These are phyloP conservation scores for Strigamia transsilvanica DNA, from an alignment of 2,888 invertebrate species.

Conservation along the genomic window DNA sequence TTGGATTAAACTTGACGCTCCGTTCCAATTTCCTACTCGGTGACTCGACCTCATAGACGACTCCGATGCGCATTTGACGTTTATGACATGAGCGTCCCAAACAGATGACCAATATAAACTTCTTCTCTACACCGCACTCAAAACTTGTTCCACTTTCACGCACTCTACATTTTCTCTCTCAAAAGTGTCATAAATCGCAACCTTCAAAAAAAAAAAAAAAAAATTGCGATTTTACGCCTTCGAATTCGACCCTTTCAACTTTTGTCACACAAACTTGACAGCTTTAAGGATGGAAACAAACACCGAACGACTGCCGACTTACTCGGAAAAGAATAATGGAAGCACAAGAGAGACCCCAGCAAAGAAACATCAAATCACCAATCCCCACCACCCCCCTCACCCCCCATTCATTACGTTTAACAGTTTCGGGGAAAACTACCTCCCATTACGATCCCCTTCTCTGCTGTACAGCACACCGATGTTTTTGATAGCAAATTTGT, in stretches of 20 bases:
- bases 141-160: slow-evolving; percentile 43
- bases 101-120: slow-evolving; percentile 49
- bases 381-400: too few species aligned
- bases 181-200: slow-evolving; percentile 38
- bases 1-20: slow-evolving; percentile 26
- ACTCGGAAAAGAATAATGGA: slow-evolving; percentile 36
- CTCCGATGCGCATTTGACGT: slow-evolving; percentile 38
- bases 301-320: slow-evolving; percentile 32
- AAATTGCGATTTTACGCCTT: slow-evolving; percentile 26
- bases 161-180: slow-evolving; percentile 46
- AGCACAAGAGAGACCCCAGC: background rate
- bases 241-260: slow-evolving; percentile 49
- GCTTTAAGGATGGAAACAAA: slow-evolving; percentile 49
- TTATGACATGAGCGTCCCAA: slow-evolving; percentile 48
- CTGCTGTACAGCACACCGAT: background rate
- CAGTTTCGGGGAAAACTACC: slow-evolving; percentile 38
- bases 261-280: slow-evolving; percentile 48
- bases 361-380: slow-evolving; percentile 44
- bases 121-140: slow-evolving; percentile 37
- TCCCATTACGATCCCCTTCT: slow-evolving; percentile 3
- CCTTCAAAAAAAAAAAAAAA: background rate
- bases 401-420: slow-evolving; percentile 32
- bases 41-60: slow-evolving; percentile 48
- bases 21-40: slow-evolving; percentile 35
- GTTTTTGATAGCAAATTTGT: slow-evolving; percentile 28